Percentiles rank a stretch among this genome's conserved stretches.
Conservation (phyloP, 2,888 invertebrate genomes). For the Thalpophila matura region DNA sequence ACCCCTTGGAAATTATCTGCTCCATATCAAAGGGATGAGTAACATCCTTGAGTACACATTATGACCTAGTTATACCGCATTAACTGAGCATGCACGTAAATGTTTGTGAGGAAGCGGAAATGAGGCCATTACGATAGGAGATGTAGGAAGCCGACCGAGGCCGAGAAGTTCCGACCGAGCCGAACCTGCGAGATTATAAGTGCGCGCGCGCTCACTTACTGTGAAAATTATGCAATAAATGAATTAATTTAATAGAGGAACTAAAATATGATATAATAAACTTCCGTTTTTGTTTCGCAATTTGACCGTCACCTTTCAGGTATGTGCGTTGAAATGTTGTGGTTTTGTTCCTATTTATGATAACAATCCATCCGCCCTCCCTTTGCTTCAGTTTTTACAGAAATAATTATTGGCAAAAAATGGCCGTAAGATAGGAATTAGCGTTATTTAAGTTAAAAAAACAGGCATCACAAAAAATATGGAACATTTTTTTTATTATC, state of each 20-base stretch:
- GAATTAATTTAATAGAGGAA: slow-evolving; percentile 58
- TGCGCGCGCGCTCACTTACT: slow-evolving; percentile 36
- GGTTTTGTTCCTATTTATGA: slow-evolving; percentile 26
- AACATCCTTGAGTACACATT: slow-evolving; percentile 62
- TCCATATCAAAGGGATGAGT: slow-evolving; percentile 27
- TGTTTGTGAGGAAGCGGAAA: slow-evolving; percentile 76
- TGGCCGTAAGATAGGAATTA: background rate
- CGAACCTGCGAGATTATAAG: slow-evolving; percentile 50
- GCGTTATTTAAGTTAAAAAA: too few species aligned
- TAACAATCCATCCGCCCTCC: background rate
- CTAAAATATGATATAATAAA: slow-evolving; percentile 59
- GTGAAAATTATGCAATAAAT: slow-evolving; percentile 56
- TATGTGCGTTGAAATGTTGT: slow-evolving; percentile 15
- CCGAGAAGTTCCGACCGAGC: slow-evolving; percentile 68
- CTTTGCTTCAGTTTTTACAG: background rate
- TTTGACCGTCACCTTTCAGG: slow-evolving; percentile 56
- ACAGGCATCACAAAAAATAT: too few species aligned
- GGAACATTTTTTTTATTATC: too few species aligned
- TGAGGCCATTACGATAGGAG: slow-evolving; percentile 72
- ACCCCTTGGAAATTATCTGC: background rate
- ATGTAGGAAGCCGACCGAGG: slow-evolving; percentile 79
- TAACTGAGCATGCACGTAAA: slow-evolving; percentile 56
- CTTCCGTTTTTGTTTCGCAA: slow-evolving; percentile 56
- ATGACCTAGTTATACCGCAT: slow-evolving; percentile 67
- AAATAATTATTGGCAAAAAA: background rate